phyloP scores from a whole-genome alignment of 2,888 invertebrate genomes.

The Tinea trinotella region DNA sequence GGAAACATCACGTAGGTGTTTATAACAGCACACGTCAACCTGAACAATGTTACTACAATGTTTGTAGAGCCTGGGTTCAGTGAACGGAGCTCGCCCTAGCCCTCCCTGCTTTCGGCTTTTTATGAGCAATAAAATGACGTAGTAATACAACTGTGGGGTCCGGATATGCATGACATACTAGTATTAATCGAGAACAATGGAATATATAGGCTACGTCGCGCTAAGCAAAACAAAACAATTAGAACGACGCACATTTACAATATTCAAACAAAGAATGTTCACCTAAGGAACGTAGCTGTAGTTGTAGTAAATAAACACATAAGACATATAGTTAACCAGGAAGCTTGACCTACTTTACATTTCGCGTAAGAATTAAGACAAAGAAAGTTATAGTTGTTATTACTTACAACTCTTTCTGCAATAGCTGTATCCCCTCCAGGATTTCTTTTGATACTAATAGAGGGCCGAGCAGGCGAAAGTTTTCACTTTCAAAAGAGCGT shows the following conservation, averaged over 20 bases:
- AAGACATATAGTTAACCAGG: slow-evolving; percentile 24
- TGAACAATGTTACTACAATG: slow-evolving; percentile 13
- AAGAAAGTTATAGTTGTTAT: neutral
- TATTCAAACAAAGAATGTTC: neutral
- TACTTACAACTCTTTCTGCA: slow-evolving; percentile 42
- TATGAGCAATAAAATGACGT: slow-evolving; percentile 26
- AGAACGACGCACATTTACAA: neutral
- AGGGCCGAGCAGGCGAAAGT: slow-evolving; percentile 1
- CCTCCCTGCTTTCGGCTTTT: slow-evolving; percentile 25
- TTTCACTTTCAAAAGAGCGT: slow-evolving; percentile 10
- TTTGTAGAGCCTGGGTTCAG: slow-evolving; percentile 23
- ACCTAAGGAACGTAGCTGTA: neutral
- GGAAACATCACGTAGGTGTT: neutral
- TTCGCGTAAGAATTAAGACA: neutral
- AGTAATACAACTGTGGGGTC: slow-evolving; percentile 22
- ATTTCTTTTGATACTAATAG: slow-evolving; percentile 23
- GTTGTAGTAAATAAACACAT: slow-evolving; percentile 6
- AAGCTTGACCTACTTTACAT: slow-evolving; percentile 58
- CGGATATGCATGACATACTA: slow-evolving; percentile 18
- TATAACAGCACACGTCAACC: slow-evolving; percentile 5
- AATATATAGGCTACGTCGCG: slow-evolving; percentile 3
- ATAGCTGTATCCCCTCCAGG: slow-evolving; percentile 52
- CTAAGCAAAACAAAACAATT: slow-evolving; percentile 9
- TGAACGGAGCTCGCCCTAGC: slow-evolving; percentile 24
- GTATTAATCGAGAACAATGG: slow-evolving; percentile 6